Evolutionary conservation across 1,140 invertebrate species (phyloP), one percentile per base, ranked within the genome.

Genomic region (Drosophila seguyi): DNA sequence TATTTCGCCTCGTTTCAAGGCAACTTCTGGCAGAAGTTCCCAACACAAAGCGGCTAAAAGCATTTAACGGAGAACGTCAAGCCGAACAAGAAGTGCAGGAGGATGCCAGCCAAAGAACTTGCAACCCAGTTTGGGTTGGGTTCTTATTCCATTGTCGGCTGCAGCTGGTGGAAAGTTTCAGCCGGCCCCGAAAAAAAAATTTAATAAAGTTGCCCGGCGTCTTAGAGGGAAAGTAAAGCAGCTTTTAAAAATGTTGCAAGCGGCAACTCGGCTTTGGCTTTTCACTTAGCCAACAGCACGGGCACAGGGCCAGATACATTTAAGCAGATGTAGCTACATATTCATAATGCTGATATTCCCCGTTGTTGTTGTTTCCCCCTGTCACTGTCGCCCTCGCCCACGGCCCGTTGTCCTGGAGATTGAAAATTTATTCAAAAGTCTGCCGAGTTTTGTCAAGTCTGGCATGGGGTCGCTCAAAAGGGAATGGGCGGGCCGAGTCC

Each of bases 341-440:
- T 87, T 87, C 84, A 87, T 87, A 87, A 87, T 74, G 71, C 81
- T 85, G 81, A 77, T 61, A 85, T 83, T 80, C 57, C 13, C 34
- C 5, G n/a, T 20, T 11, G n/a, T 20, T 42, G 41, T 74, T 55
- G 25, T 53, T 53, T 45, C 38, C 41, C 53, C 44, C 55, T 75
- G 63, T 65, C 55, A 41, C 38, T 31, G 29, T 13, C 29, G 8
- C n/a, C 29, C 4, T 11, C 11, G 47, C 10, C 47, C 47, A 29
- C 16, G 20, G 22, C 44, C 42, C 60, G 79, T 79, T 77, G 76
- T 79, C 71, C 71, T 36, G 63, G 66, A 80, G 79, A 87, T 87
- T 88, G 71, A 83, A 88, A 87, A 87, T 87, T 87, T 87, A 87
- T 87, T 87, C 83, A 87, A 83, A 83, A 87, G 71, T 87, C 83